Base-by-base conservation (phyloP, 2,113 vertebrate species). In the Gymnarchus niloticus region DNA sequence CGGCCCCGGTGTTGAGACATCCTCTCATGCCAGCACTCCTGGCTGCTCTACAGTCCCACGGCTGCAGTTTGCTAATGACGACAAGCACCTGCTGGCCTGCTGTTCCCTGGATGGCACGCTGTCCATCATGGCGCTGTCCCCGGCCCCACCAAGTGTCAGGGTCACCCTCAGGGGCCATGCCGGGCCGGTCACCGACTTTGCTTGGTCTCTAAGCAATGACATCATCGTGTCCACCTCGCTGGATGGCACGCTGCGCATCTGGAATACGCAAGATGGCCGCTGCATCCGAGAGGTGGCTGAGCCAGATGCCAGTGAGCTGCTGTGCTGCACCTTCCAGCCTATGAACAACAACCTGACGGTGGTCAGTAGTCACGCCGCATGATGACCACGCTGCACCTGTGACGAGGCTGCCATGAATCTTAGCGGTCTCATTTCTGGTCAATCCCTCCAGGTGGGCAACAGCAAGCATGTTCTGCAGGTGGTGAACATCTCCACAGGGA, bases 321-420 rank as follows among this genome's bases (percentile, higher is more conserved):
- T 98, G 6, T 98, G 97, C 94, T 98, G 97, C 87, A 97, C 96
- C 23, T 99, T 99, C 91, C 97, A 99, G 91, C 97, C 97, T 0
- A 96, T 98, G 94, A 99, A 99, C 88, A 99, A 99, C 91, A 98
- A 98, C 91, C 96, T 98, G 23, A 98, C 97, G 0, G 97, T 98
- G 96, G 97, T 98, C 87, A 92, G 95, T 93, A 33, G 12, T 7
- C 3, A 21, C 1, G 41, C 33, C 33, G 19, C 14, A 19, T 73
- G 33, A 6, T 3, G 14, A 19, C 4, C n/a, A n/a, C n/a, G n/a
- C n/a, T n/a, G n/a, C n/a, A n/a, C n/a, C n/a, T n/a, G n/a, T n/a
- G n/a, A n/a, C n/a, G n/a, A n/a, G n/a, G n/a, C n/a, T n/a, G n/a
- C n/a, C n/a, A n/a, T n/a, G n/a, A n/a, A n/a, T n/a, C n/a, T n/a